phyloP scores from a whole-genome alignment of 2,888 invertebrate species.

The Nipponacmea schrenckii region DNA sequence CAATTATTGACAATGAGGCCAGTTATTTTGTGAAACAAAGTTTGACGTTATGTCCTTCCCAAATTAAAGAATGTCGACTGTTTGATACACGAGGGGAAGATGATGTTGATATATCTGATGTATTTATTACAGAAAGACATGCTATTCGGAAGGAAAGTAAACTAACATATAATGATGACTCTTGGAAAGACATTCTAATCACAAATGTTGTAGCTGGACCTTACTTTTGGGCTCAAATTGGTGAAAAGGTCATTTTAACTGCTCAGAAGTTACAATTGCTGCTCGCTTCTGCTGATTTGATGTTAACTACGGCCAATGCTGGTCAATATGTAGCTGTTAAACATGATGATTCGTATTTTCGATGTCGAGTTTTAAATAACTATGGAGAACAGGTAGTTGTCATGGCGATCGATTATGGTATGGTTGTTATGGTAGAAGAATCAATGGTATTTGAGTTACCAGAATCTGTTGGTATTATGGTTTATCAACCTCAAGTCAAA shows the following conservation, averaged over 20 bases:
- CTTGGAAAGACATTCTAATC: conserved; percentile 42
- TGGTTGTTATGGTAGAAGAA: conserved; percentile 22
- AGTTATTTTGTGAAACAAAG: conserved; percentile 30
- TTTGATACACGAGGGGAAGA: conserved; percentile 34
- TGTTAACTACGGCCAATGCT: conserved; percentile 10
- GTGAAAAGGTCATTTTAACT: conserved; percentile 36
- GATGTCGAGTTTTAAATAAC: conserved; percentile 25
- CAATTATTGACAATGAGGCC: conserved; percentile 31
- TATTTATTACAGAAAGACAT: conserved; percentile 26
- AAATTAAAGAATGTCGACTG: conserved; percentile 33
- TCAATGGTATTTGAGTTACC: conserved; percentile 33
- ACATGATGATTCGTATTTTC: conserved; percentile 15
- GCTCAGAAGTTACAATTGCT: conserved; percentile 32
- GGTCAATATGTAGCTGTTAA: conserved; percentile 31
- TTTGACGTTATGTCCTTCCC: conserved; percentile 23
- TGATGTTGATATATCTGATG: conserved; percentile 32
- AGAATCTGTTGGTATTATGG: conserved; percentile 21
- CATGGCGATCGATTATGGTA: conserved; percentile 43
- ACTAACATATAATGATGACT: conserved; percentile 2
- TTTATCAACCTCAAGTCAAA: conserved; percentile 32
- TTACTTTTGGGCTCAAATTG: conserved; percentile 44
- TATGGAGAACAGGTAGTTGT: conserved; percentile 28
- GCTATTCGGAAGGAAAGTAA: conserved; percentile 28
- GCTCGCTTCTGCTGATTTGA: conserved; percentile 24
- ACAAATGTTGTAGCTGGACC: conserved; percentile 38